phyloP scores from a whole-genome alignment of 2,113 vertebrate genomes.

The Collichthys lucidus region DNA sequence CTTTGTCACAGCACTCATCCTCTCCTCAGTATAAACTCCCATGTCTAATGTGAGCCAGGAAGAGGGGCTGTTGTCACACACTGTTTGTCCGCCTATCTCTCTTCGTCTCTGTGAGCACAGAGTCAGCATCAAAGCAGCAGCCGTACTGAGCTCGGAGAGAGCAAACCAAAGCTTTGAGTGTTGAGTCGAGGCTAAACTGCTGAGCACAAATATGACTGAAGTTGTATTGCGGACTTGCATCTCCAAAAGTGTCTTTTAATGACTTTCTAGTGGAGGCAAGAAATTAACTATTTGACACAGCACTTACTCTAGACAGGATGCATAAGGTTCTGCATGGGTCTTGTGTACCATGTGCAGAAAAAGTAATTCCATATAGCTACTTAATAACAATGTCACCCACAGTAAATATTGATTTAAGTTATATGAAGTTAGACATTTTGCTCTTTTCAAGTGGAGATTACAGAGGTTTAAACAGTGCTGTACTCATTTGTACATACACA shows the following conservation, averaged over 20 bases:
- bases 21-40: conserved; percentile 71
- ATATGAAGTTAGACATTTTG: background rate
- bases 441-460: background rate
- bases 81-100: conserved; percentile 69
- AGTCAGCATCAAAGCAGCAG: conserved; percentile 76
- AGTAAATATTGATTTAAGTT: conserved; percentile 1
- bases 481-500: background rate
- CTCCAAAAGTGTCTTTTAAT: conserved; percentile 53
- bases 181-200: conserved; percentile 62
- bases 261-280: conserved; percentile 39
- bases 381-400: conserved; percentile 12
- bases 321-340: background rate
- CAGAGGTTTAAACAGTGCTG: background rate
- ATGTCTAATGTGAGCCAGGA: conserved; percentile 71
- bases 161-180: conserved; percentile 65
- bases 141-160: conserved; percentile 64
- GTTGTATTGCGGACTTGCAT: conserved; percentile 53
- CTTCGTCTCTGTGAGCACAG: conserved; percentile 65
- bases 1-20: conserved; percentile 81
- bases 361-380: conserved; percentile 3
- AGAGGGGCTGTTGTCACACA: conserved; percentile 73
- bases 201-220: conserved; percentile 70
- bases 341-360: background rate
- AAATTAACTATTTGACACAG: conserved; percentile 47
- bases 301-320: conserved; percentile 17